Percentiles rank a stretch among this genome's conserved stretches.
These are phyloP conservation scores for Helleia helle DNA, from an alignment of 2,888 invertebrate species.

Conservation along the genomic window DNA sequence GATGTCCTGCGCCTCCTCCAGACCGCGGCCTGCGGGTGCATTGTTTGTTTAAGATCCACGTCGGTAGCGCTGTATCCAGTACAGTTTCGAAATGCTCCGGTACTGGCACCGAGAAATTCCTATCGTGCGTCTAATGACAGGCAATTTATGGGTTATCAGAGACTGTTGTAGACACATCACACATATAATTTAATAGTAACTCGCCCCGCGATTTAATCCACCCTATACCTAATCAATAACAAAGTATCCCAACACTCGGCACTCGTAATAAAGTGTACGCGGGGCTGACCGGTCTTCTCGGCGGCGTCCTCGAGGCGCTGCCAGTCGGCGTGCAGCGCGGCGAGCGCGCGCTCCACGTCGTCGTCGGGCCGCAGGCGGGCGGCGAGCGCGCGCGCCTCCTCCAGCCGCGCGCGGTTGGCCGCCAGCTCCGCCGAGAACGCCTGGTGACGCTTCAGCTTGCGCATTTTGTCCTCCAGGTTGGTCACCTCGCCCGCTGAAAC, in stretches of 20 bases:
- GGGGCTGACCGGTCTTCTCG: slow-evolving; percentile 22
- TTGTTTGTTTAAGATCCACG: too few species aligned
- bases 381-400: slow-evolving; percentile 84
- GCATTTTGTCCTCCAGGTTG: slow-evolving; percentile 94
- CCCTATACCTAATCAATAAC: too few species aligned
- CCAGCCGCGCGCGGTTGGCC: slow-evolving; percentile 89
- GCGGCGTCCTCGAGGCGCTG: slow-evolving; percentile 81
- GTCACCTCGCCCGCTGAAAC: slow-evolving; percentile 77
- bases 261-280: too few species aligned
- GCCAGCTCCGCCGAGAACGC: slow-evolving; percentile 94
- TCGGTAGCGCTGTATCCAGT: too few species aligned
- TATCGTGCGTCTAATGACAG: too few species aligned
- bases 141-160: too few species aligned
- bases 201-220: too few species aligned
- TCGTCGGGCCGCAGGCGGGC: slow-evolving; percentile 83
- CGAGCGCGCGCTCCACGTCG: slow-evolving; percentile 81
- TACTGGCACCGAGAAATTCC: too few species aligned
- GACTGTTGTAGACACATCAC: too few species aligned
- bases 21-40: slow-evolving; percentile 86
- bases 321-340: slow-evolving; percentile 84
- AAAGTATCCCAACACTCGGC: too few species aligned
- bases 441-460: slow-evolving; percentile 94
- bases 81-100: too few species aligned
- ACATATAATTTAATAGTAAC: too few species aligned
- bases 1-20: slow-evolving; percentile 98